Percentiles rank a stretch among this genome's conserved stretches.
Evolutionary conservation across 2,888 invertebrate species (phyloP).

Genomic region (Eulithis prunata): DNA sequence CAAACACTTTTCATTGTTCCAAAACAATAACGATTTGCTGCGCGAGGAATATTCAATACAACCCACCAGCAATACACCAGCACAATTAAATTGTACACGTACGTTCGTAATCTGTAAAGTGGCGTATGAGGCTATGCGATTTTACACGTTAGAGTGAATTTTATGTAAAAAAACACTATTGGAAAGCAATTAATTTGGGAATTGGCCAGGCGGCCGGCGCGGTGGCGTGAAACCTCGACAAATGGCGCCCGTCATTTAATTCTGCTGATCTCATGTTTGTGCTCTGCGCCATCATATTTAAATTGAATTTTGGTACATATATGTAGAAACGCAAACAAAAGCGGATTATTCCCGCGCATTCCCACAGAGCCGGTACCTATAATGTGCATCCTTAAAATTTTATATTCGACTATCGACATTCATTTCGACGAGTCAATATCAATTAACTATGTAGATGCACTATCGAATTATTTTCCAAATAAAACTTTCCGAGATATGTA

Average conservation of each 20-base stretch:
- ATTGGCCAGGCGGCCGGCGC: constrained; percentile 57
- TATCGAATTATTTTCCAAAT: background rate
- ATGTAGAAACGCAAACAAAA: constrained; percentile 70
- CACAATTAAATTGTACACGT: constrained; percentile 5
- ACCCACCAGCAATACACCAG: constrained; percentile 13
- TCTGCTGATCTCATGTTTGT: constrained; percentile 81
- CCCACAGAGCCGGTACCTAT: constrained; percentile 50
- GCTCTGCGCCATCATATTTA: constrained; percentile 77
- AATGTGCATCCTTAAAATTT: constrained; percentile 64
- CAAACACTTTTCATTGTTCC: constrained; percentile 2
- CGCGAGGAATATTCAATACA: constrained; percentile 4
- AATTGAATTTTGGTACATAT: constrained; percentile 78
- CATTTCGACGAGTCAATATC: constrained; percentile 45
- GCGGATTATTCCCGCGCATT: constrained; percentile 61
- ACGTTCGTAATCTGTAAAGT: constrained; percentile 36
- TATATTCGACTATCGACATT: constrained; percentile 46
- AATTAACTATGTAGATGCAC: constrained; percentile 18
- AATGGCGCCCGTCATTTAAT: constrained; percentile 79
- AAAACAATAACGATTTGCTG: background rate
- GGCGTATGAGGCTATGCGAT: constrained; percentile 36
- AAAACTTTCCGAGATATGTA: no score
- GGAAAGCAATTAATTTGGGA: constrained; percentile 79
- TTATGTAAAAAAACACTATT: constrained; percentile 67
- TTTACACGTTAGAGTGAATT: constrained; percentile 52
- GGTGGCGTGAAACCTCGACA: constrained; percentile 65